Percentiles rank a stretch among this genome's conserved stretches.
Conservation (phyloP, 2,797 vertebrate genomes). For the Enteromius argenteus region DNA sequence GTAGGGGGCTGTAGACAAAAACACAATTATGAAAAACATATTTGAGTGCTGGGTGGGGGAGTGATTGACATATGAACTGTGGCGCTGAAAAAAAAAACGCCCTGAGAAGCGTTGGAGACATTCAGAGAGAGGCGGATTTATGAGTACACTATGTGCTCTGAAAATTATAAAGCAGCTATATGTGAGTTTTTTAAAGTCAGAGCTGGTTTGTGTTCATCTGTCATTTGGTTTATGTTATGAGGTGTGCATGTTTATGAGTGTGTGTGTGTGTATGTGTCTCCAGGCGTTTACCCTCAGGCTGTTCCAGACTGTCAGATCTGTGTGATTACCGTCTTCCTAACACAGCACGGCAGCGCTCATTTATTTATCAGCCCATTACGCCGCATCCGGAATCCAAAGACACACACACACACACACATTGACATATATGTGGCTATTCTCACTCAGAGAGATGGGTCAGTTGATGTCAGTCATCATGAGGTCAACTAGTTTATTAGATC, state of each 20-base stretch:
- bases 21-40: constrained; percentile 46
- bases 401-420: neutral
- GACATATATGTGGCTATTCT: constrained; percentile 34
- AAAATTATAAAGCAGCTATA: constrained; percentile 27
- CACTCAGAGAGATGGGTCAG: constrained; percentile 15
- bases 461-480: neutral
- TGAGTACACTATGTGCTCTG: neutral
- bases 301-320: constrained; percentile 49
- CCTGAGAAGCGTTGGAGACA: neutral
- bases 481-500: neutral
- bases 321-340: constrained; percentile 56
- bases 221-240: constrained; percentile 17
- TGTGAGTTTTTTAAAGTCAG: constrained; percentile 20
- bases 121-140: neutral
- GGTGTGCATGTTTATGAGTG: constrained; percentile 21
- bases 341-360: constrained; percentile 54
- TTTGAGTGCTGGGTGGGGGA: constrained; percentile 22
- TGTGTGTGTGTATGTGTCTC: constrained; percentile 41
- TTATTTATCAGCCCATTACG: constrained; percentile 58
- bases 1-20: constrained; percentile 37
- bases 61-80: constrained; percentile 47
- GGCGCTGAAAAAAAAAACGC: neutral
- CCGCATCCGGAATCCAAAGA: constrained; percentile 2
- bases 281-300: constrained; percentile 52
- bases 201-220: constrained; percentile 22